Percentiles rank a stretch among this genome's conserved stretches.
Conservation (phyloP, 2,888 invertebrate species). For the Ecdyonurus torrentis region DNA sequence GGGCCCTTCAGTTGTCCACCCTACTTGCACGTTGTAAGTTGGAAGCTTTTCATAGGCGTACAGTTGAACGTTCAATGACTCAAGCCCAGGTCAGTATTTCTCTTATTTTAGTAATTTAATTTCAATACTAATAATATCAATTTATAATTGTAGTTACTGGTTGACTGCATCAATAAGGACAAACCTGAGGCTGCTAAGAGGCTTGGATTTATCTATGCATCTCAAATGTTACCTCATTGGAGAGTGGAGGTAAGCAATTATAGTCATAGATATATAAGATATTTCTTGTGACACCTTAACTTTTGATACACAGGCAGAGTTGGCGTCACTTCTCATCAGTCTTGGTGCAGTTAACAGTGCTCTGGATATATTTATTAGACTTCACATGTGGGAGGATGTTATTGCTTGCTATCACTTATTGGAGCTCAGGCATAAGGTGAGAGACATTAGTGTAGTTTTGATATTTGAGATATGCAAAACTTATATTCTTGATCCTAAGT, state of each 20-base stretch:
- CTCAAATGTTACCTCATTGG: constrained; percentile 58
- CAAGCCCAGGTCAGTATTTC: constrained; percentile 51
- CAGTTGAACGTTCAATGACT: constrained; percentile 72
- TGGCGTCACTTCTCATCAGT: constrained; percentile 62
- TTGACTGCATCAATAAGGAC: constrained; percentile 34
- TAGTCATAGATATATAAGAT: background rate
- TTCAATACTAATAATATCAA: background rate
- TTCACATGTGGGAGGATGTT: constrained; percentile 83
- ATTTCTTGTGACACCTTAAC: background rate
- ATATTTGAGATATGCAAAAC: too few relatives aligned
- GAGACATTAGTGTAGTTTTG: too few relatives aligned
- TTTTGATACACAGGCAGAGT: constrained; percentile 32
- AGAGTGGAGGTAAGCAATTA: constrained; percentile 35
- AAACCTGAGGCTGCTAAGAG: constrained; percentile 29
- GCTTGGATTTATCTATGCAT: constrained; percentile 46
- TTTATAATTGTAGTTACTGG: constrained; percentile 28
- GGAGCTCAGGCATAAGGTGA: constrained; percentile 64
- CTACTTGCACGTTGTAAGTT: constrained; percentile 57
- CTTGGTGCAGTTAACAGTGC: constrained; percentile 74
- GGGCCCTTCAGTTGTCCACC: constrained; percentile 59
- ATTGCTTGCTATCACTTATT: constrained; percentile 78
- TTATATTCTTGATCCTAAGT: too few relatives aligned
- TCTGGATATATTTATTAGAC: constrained; percentile 52
- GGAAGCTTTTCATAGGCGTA: constrained; percentile 60
- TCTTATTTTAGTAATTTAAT: background rate